These are phyloP conservation scores for Papio anubis DNA, from an alignment of 2,113 vertebrate species.

Conservation along the genomic window DNA sequence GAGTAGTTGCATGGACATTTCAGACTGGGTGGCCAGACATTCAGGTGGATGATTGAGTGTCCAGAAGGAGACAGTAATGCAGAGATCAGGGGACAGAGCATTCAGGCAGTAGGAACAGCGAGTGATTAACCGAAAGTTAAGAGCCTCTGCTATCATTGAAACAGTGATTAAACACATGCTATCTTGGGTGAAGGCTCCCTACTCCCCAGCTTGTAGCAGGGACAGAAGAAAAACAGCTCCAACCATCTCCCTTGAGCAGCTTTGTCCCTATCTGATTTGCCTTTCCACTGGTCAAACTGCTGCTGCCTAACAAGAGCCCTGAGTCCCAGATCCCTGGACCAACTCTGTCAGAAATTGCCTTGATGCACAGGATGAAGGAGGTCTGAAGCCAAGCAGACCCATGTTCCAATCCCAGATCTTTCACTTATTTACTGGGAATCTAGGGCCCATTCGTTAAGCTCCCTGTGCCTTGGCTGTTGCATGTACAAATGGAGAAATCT, in stretches of 20 bases:
- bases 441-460: neutral
- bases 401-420: neutral
- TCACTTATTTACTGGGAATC: neutral
- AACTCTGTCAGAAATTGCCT: neutral
- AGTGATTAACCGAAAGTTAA: neutral
- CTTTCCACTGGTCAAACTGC: neutral
- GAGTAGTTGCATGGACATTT: neutral
- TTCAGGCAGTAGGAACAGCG: neutral
- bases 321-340: neutral
- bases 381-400: neutral
- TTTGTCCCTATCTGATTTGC: neutral
- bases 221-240: neutral
- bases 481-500: neutral
- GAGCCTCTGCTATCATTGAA: neutral
- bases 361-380: neutral
- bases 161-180: neutral
- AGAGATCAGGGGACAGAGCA: neutral
- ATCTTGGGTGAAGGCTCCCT: neutral
- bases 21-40: neutral
- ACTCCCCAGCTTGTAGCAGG: neutral
- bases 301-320: neutral
- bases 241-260: neutral
- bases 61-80: neutral
- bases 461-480: neutral
- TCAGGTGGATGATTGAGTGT: neutral